phyloP scores from a whole-genome alignment of 2,888 invertebrate species.

The Callosobruchus maculatus region DNA sequence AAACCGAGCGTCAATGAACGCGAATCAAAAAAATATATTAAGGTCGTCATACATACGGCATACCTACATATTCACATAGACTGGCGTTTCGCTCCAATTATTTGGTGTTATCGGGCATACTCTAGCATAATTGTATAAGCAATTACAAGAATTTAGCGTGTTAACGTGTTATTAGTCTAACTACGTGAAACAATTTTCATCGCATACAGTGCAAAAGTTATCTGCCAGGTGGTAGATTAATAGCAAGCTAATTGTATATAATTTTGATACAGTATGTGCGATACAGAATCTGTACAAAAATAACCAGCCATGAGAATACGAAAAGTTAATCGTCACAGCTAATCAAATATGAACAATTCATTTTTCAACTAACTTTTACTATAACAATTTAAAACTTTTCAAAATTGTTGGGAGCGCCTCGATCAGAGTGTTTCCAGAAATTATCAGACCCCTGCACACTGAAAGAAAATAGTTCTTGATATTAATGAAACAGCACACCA shows the following conservation, averaged over 20 bases:
- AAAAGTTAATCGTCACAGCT: too few relatives aligned
- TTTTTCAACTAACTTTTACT: too few relatives aligned
- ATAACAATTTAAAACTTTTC: too few relatives aligned
- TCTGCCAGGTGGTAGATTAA: background rate
- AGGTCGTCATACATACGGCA: background rate
- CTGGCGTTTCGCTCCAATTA: background rate
- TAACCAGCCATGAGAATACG: too few relatives aligned
- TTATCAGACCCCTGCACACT: too few relatives aligned
- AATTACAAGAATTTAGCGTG: background rate
- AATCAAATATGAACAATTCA: too few relatives aligned
- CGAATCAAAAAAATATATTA: background rate
- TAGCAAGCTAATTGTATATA: background rate
- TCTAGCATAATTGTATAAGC: background rate
- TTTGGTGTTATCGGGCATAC: background rate
- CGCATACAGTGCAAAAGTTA: background rate
- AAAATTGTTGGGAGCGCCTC: too few relatives aligned
- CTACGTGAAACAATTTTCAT: background rate
- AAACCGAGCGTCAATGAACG: background rate
- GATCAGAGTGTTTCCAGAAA: too few relatives aligned
- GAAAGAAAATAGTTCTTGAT: too few relatives aligned
- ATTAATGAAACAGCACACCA: too few relatives aligned
- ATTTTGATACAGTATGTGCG: background rate
- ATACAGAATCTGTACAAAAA: too few relatives aligned
- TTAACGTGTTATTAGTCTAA: background rate
- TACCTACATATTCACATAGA: background rate